Evolutionary conservation across 2,797 vertebrate species (phyloP).

Genomic region (Rhabdophis nuchalis): DNA sequence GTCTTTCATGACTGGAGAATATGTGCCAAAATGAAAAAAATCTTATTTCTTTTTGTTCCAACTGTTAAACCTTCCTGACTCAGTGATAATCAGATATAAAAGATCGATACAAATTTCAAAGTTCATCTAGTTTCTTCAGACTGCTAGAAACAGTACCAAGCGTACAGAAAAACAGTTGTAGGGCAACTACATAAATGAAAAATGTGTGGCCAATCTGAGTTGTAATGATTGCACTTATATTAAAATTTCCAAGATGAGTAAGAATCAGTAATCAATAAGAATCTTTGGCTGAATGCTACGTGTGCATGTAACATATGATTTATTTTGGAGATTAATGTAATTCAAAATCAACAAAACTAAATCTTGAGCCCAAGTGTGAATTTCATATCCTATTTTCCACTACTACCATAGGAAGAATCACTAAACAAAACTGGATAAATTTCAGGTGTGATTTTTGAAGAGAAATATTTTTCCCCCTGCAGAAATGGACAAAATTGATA

Average conservation of each 20-base stretch:
- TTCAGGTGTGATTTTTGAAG: not conserved
- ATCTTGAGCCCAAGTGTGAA: not conserved
- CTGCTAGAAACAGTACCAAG: not conserved
- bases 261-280: not conserved
- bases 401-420: not conserved
- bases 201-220: not conserved
- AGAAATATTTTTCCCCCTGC: not conserved
- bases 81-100: not conserved
- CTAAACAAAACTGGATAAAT: not conserved
- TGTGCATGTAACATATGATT: not conserved
- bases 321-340: not conserved
- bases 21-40: not conserved
- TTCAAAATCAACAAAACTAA: not conserved
- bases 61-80: not conserved
- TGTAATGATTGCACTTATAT: not conserved
- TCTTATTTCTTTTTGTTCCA: not conserved
- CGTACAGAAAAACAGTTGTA: not conserved
- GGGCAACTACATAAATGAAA: not conserved
- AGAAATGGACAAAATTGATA: not conserved
- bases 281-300: not conserved
- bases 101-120: not conserved
- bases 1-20: not conserved
- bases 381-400: not conserved
- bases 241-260: constrained; percentile 17
- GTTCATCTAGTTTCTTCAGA: not conserved